Base-by-base conservation (phyloP, 2,113 vertebrate species). In the Prietella phreatophila region DNA sequence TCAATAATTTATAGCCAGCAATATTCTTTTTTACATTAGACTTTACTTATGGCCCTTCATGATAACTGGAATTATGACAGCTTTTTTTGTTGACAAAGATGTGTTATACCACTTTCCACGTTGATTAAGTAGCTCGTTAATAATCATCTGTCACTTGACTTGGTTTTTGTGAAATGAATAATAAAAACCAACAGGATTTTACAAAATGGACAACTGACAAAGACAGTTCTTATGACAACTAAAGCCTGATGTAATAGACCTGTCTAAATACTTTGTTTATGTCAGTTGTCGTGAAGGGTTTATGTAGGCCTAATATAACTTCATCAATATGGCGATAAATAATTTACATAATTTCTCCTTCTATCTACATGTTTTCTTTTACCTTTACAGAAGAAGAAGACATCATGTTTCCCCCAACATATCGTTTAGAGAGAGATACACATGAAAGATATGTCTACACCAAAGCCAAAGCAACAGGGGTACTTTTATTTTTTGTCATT, bases 391-490 rank as follows among this genome's bases (percentile, higher is more conserved):
- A 97, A 88, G 98, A 99, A 91, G 98, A 99, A 92, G 98, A 99
- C 90, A 98, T 99, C 90, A 98, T 96, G 0, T 99, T 99, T 85
- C 95, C 98, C 0, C 98, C 98, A 76, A 98, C 98, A 0, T 99
- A 99, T 91, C 97, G 98, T 30, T 99, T 97, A 88, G 98, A 99
- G 91, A 96, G 97, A 91, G 95, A 97, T 58, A 97, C 96, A 0
- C 92, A 97, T 86, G 97, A 99, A 85, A 97, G 94, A 90, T 99
- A 99, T 2, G 97, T 96, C 88, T 99, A 99, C 95, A 99, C 96
- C 55, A 99, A 99, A 94, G 97, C 97, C 91, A 99, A 99, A 92
- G 96, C 98, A 19, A 99, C 98, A 0, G 97, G 97, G 96, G 98
- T 99, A 93, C 92, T 61, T 36, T 25, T 30, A 56, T 80, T 81